Conservation (phyloP, 2,888 invertebrate genomes). For the Harmothoe impar region DNA sequence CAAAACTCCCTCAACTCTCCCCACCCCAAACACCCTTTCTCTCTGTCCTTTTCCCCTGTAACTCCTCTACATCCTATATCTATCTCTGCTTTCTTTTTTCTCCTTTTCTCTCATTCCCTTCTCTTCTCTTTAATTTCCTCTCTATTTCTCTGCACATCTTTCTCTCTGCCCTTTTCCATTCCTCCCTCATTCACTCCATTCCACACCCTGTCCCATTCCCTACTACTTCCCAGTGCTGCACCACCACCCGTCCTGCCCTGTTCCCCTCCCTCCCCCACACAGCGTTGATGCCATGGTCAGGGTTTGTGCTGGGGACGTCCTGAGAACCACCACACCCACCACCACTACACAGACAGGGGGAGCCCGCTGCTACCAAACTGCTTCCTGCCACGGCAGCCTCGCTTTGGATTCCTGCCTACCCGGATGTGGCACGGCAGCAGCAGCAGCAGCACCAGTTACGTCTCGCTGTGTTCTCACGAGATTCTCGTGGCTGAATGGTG, state of each 20-base stretch:
- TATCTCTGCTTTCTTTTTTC: background rate
- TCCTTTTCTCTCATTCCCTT: background rate
- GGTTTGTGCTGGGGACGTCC: background rate
- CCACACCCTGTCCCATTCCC: background rate
- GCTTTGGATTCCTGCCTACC: background rate
- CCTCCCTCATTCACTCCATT: background rate
- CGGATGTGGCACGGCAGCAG: background rate
- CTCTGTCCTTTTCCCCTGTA: no score
- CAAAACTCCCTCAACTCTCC: no score
- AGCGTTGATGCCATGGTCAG: slow-evolving; percentile 9
- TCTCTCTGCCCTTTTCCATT: background rate
- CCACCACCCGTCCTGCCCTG: background rate
- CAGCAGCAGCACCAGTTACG: no score
- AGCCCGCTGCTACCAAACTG: background rate
- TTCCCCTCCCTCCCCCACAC: background rate
- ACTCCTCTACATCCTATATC: background rate
- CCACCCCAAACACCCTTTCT: background rate
- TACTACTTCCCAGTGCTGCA: background rate
- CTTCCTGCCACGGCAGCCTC: background rate
- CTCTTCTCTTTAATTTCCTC: background rate
- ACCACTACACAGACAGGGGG: background rate
- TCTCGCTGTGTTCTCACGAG: no score
- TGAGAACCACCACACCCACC: background rate
- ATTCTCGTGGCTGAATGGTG: no score
- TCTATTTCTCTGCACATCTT: background rate